Percentiles rank a stretch among this genome's conserved stretches.
phyloP scores from a whole-genome alignment of 2,113 vertebrate species.

The Callopanchax toddi region DNA sequence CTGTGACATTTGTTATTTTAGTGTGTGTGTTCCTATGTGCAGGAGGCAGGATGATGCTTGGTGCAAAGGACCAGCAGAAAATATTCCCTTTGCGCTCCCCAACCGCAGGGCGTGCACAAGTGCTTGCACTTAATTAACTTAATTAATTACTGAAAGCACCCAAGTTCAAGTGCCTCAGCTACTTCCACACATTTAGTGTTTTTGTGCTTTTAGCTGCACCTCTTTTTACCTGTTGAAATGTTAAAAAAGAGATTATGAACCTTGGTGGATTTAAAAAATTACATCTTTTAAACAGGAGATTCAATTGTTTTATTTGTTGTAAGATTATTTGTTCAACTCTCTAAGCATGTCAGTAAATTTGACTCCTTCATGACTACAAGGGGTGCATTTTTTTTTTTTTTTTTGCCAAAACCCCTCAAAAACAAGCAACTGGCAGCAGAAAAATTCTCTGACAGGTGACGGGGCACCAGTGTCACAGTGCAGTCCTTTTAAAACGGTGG shows the following conservation, averaged over 20 bases:
- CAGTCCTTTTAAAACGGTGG: constrained; percentile 44
- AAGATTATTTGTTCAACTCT: neutral
- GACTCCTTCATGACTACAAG: neutral
- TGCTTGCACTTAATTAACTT: constrained; percentile 54
- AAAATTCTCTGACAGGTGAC: constrained; percentile 27
- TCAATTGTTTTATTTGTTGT: neutral
- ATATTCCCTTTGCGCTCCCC: constrained; percentile 36
- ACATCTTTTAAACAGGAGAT: constrained; percentile 1
- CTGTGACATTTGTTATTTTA: constrained; percentile 22
- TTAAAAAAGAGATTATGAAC: neutral
- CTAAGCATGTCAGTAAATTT: neutral
- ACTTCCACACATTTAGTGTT: constrained; percentile 18
- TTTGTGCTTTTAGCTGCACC: constrained; percentile 20
- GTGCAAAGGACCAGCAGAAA: constrained; percentile 20
- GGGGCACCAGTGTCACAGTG: constrained; percentile 14
- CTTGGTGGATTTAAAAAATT: neutral
- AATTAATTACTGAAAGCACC: constrained; percentile 52
- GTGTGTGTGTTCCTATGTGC: constrained; percentile 9
- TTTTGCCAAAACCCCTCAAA: neutral
- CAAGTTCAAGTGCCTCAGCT: constrained; percentile 39
- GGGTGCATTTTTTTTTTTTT: neutral
- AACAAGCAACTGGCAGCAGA: neutral
- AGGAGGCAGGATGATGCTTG: constrained; percentile 2
- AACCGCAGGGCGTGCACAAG: constrained; percentile 31
- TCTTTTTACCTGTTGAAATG: constrained; percentile 23